Base-by-base conservation (phyloP, 2,113 vertebrate genomes). In the Lepisosteus osseus region DNA sequence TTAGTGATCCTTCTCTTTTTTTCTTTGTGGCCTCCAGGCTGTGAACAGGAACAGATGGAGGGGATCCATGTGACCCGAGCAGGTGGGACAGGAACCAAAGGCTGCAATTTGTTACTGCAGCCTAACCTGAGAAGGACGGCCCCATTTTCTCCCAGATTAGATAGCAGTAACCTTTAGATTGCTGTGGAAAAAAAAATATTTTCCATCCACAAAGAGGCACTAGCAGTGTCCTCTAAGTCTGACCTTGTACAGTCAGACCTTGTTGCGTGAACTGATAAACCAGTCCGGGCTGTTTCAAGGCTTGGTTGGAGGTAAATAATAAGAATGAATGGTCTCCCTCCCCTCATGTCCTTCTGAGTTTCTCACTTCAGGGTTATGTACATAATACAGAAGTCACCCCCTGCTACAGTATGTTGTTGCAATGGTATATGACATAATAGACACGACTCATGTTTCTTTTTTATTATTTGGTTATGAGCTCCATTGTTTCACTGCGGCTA, bases 31-130 rank as follows among this genome's bases (percentile, higher is more conserved):
- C 59, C 42, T 14, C 11, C n/a, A 55, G 61, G n/a, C 66, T 70
- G 72, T 69, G 65, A 72, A 65, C 71, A 67, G 66, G 73, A 65
- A 69, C 70, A 75, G 65, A 74, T 71, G 68, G 73, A 61, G 61
- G 42, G 59, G 47, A 71, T 67, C 68, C 71, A 71, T 67, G 65
- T 73, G 76, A 75, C 65, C 41, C 15, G 44, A 43, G 45, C 78
- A 77, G 75, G 65, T 77, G 70, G 70, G 63, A 55, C 40, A 65
- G 68, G 45, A 51, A 73, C 55, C 61, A 65, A 70, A 54, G 67
- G 59, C 65, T 65, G 64, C 54, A 13, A 40, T 59, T 75, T 65
- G 68, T 54, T 61, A 65, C 63, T 61, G 43, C 43, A 17, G 56
- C 56, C 61, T 44, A 42, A 68, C 71, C 11, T 54, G 55, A 68